Evolutionary conservation across 2,113 vertebrate genomes (phyloP), one percentile per base, ranked within the genome.

Genomic region (Hippolais icterina): DNA sequence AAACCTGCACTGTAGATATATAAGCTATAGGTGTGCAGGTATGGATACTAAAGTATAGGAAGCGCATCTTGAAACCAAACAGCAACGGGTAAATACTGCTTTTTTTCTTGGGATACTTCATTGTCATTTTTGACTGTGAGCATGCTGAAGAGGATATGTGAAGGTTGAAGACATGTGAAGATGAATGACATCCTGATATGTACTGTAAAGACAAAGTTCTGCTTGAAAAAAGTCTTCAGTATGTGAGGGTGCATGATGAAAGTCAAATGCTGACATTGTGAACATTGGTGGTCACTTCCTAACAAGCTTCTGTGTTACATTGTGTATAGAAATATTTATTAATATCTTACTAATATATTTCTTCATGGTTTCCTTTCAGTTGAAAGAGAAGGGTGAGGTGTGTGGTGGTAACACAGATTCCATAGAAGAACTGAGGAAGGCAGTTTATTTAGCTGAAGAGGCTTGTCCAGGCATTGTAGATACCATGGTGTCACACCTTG

Each of bases 391-490:
- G 96, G 98, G 98, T 68, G 98, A 98, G 94, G 97, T 97, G 0
- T 98, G 98, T 12, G 99, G 99, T 18, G 98, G 98, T 41, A 99
- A 99, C 94, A 95, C 98, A 39, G 98, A 98, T 79, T 98, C 98
- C 75, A 98, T 99, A 68, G 99, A 99, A 77, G 98, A 99, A 87
- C 97, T 99, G 83, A 98, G 98, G 29, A 98, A 98, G 69, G 98
- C 99, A 85, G 98, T 99, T 97, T 98, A 98, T 96, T 97, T 98
- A 96, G 99, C 99, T 6, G 99, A 99, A 90, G 98, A 99, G 95
- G 97, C 97, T 6, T 99, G 99, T 94, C 99, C 99, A 0, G 99
- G 99, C 39, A 99, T 99, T 94, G 98, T 98, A 7, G 99, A 99
- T 96, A 98, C 98, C 27, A 98, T 99, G 98, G 99, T 99, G 86